phyloP scores from a whole-genome alignment of 2,888 invertebrate genomes.

The Octonoba sinensis region DNA sequence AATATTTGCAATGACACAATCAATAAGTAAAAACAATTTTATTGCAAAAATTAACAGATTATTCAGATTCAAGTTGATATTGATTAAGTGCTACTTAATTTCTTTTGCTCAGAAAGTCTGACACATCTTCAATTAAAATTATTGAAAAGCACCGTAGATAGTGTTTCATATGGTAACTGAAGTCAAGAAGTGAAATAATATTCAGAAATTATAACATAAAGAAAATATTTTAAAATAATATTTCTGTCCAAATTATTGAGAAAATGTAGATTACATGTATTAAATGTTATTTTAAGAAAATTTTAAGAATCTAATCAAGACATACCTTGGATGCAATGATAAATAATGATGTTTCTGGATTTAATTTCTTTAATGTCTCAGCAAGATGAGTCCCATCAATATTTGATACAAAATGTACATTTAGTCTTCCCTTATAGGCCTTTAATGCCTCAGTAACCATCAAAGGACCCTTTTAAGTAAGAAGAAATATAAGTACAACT shows the following conservation, averaged over 20 bases:
- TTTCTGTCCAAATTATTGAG: not conserved
- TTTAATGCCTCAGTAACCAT: slow-evolving; percentile 99
- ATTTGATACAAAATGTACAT: slow-evolving; percentile 96
- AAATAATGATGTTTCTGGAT: slow-evolving; percentile 94
- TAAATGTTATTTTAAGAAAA: not conserved
- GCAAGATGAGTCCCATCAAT: slow-evolving; percentile 99
- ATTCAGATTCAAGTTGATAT: too few relatives aligned
- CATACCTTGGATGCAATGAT: slow-evolving; percentile 93
- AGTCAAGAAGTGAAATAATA: not conserved
- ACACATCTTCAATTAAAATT: too few relatives aligned
- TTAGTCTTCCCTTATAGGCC: slow-evolving; percentile 82
- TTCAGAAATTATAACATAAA: not conserved
- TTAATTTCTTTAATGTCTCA: slow-evolving; percentile 88
- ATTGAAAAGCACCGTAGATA: too few relatives aligned
- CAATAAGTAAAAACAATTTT: too few relatives aligned
- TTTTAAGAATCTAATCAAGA: too few relatives aligned
- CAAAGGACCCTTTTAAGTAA: slow-evolving; percentile 82
- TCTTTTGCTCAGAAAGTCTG: too few relatives aligned
- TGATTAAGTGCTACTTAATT: too few relatives aligned
- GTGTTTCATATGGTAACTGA: too few relatives aligned
- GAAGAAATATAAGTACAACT: not conserved
- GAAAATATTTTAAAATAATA: not conserved
- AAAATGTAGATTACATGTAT: not conserved
- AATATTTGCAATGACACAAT: too few relatives aligned
- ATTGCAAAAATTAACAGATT: too few relatives aligned